These are phyloP conservation scores for Oreortyx pictus DNA, from an alignment of 2,797 vertebrate genomes.

Conservation along the genomic window DNA sequence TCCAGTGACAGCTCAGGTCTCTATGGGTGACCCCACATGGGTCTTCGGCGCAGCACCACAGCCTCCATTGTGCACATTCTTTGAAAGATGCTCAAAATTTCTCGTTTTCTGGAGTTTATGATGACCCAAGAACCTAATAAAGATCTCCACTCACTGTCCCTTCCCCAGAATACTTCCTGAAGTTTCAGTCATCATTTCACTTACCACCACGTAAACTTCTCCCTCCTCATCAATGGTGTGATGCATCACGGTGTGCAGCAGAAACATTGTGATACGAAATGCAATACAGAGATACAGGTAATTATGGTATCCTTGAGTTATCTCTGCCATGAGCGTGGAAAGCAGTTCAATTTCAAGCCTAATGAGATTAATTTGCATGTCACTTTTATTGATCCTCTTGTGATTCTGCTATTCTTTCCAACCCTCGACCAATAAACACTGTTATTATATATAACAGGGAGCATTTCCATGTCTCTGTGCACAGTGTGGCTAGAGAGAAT, in stretches of 20 bases:
- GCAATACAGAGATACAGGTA: not conserved
- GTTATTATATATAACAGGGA: conserved; percentile 57
- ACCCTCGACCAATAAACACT: conserved; percentile 55
- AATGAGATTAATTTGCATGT: conserved; percentile 62
- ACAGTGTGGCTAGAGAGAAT: conserved; percentile 9
- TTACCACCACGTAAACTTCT: conserved; percentile 20
- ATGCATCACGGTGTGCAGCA: not conserved
- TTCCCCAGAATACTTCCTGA: not conserved
- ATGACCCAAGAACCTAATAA: not conserved
- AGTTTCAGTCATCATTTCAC: conserved; percentile 47
- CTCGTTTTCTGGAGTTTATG: not conserved
- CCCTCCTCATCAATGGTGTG: not conserved
- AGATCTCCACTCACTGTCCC: not conserved
- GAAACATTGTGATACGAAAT: conserved; percentile 13
- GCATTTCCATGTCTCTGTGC: conserved; percentile 49
- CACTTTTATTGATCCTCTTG: conserved; percentile 68
- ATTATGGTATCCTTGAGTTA: conserved; percentile 50
- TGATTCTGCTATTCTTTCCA: conserved; percentile 61
- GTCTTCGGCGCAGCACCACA: not conserved
- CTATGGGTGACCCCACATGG: not conserved
- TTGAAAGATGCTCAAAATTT: conserved; percentile 10
- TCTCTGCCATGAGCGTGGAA: conserved; percentile 28
- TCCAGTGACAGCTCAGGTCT: not conserved
- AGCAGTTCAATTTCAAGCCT: conserved; percentile 50
- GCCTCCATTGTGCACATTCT: not conserved